Evolutionary conservation across 2,113 vertebrate species (phyloP).

Genomic region (Syngnathus typhle): DNA sequence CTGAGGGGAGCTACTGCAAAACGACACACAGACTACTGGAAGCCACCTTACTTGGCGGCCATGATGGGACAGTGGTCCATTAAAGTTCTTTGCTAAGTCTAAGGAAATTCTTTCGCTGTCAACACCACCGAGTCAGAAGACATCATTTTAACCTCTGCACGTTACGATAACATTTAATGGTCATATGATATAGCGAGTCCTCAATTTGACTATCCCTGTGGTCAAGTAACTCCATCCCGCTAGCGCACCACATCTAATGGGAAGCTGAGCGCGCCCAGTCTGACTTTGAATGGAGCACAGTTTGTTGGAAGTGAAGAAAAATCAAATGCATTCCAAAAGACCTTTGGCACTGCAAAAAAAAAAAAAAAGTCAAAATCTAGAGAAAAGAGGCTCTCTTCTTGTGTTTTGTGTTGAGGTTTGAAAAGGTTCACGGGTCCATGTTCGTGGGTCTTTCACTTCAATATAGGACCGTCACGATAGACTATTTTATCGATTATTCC

Average conservation of each 20-base stretch:
- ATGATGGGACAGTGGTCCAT: neutral
- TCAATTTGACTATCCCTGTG: conserved; percentile 5
- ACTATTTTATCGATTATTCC: neutral
- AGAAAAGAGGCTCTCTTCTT: neutral
- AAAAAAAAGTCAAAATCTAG: neutral
- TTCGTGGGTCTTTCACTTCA: neutral
- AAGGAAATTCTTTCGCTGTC: conserved; percentile 4
- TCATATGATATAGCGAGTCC: conserved; percentile 1
- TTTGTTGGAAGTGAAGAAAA: neutral
- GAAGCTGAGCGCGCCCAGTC: neutral
- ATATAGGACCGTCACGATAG: neutral
- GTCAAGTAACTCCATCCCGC: conserved; percentile 5
- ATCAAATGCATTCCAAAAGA: neutral
- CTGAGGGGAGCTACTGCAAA: neutral
- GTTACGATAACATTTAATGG: conserved; percentile 6
- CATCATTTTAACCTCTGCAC: neutral
- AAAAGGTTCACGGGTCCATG: neutral
- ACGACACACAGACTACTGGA: neutral
- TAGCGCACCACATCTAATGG: conserved; percentile 1
- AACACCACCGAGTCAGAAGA: neutral
- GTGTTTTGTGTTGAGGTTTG: neutral
- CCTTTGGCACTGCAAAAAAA: neutral
- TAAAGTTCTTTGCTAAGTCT: neutral
- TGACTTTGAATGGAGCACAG: neutral
- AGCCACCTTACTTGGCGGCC: conserved; percentile 5